phyloP scores from a whole-genome alignment of 2,113 vertebrate genomes.

The Pituophis catenifer region DNA sequence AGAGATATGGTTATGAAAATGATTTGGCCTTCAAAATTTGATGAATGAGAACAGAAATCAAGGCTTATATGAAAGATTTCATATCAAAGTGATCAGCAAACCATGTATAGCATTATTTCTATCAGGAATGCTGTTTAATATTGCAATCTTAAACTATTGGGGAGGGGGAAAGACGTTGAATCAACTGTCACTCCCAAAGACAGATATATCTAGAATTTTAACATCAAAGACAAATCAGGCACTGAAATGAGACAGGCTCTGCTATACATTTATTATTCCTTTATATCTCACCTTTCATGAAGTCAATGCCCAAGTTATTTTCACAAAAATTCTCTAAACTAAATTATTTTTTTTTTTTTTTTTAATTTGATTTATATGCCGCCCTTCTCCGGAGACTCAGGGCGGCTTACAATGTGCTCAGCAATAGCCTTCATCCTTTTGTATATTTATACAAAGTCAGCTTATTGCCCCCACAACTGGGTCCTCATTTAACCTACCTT shows the following conservation, averaged over 20 bases:
- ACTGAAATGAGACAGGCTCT: neutral
- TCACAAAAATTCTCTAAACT: neutral
- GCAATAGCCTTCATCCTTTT: too few relatives aligned
- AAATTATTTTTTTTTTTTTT: too few relatives aligned
- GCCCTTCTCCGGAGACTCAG: too few relatives aligned
- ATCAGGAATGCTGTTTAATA: neutral
- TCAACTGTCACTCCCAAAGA: neutral
- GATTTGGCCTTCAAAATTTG: neutral
- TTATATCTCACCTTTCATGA: neutral
- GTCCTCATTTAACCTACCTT: too few relatives aligned
- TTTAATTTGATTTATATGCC: too few relatives aligned
- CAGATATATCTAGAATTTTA: neutral
- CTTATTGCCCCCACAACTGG: too few relatives aligned
- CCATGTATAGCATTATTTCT: neutral
- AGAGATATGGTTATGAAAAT: slow-evolving; percentile 5
- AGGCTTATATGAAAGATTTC: neutral
- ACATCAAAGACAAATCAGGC: neutral
- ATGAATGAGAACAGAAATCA: neutral
- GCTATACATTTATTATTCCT: neutral
- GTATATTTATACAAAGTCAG: too few relatives aligned
- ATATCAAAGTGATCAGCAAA: neutral
- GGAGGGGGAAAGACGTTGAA: neutral
- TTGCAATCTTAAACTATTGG: neutral
- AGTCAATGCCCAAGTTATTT: neutral
- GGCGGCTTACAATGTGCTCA: too few relatives aligned